Base-by-base conservation (phyloP, 2,113 vertebrate species). In the Polypterus senegalus region DNA sequence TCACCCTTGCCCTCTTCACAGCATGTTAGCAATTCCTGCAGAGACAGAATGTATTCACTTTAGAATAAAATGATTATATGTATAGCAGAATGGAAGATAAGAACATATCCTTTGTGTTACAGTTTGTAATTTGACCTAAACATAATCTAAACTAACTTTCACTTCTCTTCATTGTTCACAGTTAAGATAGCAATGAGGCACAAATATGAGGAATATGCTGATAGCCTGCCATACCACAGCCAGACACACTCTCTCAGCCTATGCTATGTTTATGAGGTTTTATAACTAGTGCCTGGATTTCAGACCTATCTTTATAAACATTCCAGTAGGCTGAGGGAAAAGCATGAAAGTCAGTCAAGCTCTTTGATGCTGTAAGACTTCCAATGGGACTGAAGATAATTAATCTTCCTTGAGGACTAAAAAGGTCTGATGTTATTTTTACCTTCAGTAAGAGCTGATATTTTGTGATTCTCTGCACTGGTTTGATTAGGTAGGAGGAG, bases 1-100 rank as follows among this genome's bases (percentile, higher is more conserved):
- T 98, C 96, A 10, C 96, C 96, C 74, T 97, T 98, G 47, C 96
- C 96, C 76, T 98, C 96, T 81, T 98, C 96, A 2, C 96, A 98
- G 75, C 96, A 98, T 7, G 94, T 94, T 72, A 98, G 83, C 57
- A 98, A 81, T 59, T 98, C 96, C 95, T 98, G 71, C n/a, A 47
- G 10, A 69, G 52, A 77, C 5, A 65, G 63, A 76, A 48, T 47
- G 27, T 27, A 27, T 27, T 27, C 27, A 27, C 27, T 27, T 27
- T 27, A 27, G 27, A 27, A 27, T 27, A 27, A 27, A 27, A 27
- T 27, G 27, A 27, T 27, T 27, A 27, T 27, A 27, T 27, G 27
- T 27, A 27, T 27, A 27, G 27, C 27, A 27, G 27, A 27, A 27
- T 27, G 27, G 27, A 27, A 27, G 27, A 27, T 27, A 27, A 27